phyloP scores from a whole-genome alignment of 2,888 invertebrate genomes.

The Tinea semifulvella region DNA sequence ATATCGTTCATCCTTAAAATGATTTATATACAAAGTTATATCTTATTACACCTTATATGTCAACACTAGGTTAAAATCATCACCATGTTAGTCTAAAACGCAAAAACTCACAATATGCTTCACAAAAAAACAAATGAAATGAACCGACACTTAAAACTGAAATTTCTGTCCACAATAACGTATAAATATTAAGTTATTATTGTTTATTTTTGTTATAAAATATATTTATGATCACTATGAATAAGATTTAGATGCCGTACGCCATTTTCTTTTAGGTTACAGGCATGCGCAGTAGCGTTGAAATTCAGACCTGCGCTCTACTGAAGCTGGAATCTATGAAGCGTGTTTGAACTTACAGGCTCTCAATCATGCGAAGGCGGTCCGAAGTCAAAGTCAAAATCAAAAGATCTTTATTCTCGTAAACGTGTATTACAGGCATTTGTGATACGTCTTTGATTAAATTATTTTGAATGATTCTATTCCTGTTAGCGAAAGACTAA shows the following conservation, averaged over 20 bases:
- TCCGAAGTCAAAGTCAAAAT: no score
- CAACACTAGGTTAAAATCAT: not conserved
- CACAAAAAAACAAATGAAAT: not conserved
- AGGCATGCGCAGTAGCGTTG: slow-evolving; percentile 3
- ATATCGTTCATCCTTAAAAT: not conserved
- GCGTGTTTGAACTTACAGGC: no score
- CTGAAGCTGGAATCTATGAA: no score
- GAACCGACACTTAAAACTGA: not conserved
- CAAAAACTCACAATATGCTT: not conserved
- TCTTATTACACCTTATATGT: not conserved
- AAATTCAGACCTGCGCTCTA: slow-evolving; percentile 1
- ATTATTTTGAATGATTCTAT: no score
- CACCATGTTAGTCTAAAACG: not conserved
- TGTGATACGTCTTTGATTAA: no score
- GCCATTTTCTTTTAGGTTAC: slow-evolving; percentile 1
- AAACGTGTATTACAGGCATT: no score
- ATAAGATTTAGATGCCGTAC: slow-evolving; percentile 4
- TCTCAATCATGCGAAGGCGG: no score
- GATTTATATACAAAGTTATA: not conserved
- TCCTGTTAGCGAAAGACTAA: no score
- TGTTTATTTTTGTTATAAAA: not conserved
- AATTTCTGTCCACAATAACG: not conserved
- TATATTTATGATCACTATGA: not conserved
- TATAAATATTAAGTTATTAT: not conserved
- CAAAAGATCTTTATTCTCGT: no score